Conservation (phyloP, 2,113 vertebrate species). For the Microcebus griseorufus region DNA sequence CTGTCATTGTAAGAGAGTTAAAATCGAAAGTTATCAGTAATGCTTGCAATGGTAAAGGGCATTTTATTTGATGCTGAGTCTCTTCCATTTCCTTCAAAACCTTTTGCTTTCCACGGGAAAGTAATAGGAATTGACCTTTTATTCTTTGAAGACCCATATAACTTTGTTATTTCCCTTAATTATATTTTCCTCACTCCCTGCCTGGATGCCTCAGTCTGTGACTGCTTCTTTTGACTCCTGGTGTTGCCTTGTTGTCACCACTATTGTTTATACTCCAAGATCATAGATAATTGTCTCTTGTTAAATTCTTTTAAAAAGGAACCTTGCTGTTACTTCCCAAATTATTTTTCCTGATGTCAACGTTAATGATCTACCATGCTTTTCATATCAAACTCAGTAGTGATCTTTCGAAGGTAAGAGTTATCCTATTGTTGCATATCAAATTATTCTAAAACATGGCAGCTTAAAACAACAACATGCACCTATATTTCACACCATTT, state of each 20-base stretch:
- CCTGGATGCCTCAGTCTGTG: background rate
- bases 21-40: background rate
- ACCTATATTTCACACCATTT: background rate
- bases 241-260: background rate
- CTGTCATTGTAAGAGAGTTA: background rate
- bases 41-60: background rate
- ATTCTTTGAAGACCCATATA: background rate
- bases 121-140: background rate
- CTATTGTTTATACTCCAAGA: background rate
- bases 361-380: background rate
- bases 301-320: background rate
- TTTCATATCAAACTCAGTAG: background rate
- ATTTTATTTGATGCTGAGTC: background rate
- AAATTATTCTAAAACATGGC: background rate
- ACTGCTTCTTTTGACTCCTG: background rate
- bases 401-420: background rate
- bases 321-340: background rate
- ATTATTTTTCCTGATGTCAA: background rate
- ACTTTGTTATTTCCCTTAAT: background rate
- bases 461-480: background rate
- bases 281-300: background rate
- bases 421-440: background rate
- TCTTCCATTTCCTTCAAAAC: background rate
- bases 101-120: slow-evolving; percentile 5
- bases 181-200: background rate